Conservation (phyloP, 1,140 invertebrate genomes). For the Caerostris extrusa region DNA sequence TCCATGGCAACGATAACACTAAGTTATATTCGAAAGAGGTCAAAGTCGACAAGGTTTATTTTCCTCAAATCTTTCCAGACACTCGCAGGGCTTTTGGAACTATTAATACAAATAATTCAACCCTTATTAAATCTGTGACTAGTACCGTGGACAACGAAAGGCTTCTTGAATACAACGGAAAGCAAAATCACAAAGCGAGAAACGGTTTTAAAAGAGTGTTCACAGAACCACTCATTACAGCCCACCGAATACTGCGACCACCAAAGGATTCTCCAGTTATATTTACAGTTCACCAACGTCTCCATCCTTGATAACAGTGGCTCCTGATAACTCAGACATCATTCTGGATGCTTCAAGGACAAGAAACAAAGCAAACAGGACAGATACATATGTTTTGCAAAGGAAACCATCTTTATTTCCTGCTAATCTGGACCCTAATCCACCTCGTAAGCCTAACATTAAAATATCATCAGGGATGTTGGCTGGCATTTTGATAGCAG, state of each 20-base stretch:
- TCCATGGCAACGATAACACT: background rate
- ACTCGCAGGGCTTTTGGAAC: background rate
- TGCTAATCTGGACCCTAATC: background rate
- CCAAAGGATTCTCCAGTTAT: background rate
- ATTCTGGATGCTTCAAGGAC: background rate
- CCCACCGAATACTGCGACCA: background rate
- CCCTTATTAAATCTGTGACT: background rate
- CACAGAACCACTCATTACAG: background rate
- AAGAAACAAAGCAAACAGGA: background rate
- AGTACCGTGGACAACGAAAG: background rate
- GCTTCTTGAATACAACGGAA: slow-evolving; percentile 11
- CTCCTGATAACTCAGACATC: background rate
- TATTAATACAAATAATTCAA: background rate
- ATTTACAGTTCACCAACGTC: slow-evolving; percentile 5
- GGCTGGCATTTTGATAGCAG: slow-evolving; percentile 70
- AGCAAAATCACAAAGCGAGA: background rate
- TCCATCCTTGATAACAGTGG: slow-evolving; percentile 35
- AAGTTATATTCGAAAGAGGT: slow-evolving; percentile 20
- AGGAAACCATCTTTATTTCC: slow-evolving; percentile 38
- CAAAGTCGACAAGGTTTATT: slow-evolving; percentile 13
- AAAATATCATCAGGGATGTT: slow-evolving; percentile 58
- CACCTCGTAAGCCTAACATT: slow-evolving; percentile 63
- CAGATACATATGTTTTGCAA: slow-evolving; percentile 37
- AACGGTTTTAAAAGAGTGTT: background rate
- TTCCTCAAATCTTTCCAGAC: slow-evolving; percentile 46